Conservation (phyloP, 2,113 vertebrate genomes). For the Cettia cetti region DNA sequence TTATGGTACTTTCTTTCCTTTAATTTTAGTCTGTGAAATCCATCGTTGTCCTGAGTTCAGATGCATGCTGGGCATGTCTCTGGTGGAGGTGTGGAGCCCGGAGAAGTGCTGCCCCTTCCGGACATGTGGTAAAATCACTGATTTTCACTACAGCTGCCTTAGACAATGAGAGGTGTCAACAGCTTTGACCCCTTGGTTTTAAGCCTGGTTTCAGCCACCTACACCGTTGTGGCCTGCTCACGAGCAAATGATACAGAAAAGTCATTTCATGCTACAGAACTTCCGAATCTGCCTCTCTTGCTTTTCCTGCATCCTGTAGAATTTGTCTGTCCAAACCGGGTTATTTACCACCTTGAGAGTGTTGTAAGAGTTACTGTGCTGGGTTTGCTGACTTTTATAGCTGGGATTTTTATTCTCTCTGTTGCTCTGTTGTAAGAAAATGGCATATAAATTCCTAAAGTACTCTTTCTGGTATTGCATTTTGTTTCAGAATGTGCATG, state of each 20-base stretch:
- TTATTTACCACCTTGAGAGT: background rate
- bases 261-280: background rate
- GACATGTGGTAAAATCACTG: constrained; percentile 82
- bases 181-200: background rate
- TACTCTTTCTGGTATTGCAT: constrained; percentile 2
- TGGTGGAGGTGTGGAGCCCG: constrained; percentile 77
- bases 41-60: constrained; percentile 82
- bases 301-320: background rate
- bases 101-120: constrained; percentile 86
- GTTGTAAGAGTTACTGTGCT: background rate
- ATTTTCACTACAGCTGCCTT: background rate
- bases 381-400: background rate
- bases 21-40: constrained; percentile 83
- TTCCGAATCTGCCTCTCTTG: background rate
- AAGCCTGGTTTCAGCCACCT: background rate
- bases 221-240: background rate
- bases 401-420: background rate
- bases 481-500: constrained; percentile 88
- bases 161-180: background rate
- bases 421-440: background rate
- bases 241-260: background rate
- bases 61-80: constrained; percentile 84
- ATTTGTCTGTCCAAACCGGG: background rate
- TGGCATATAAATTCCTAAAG: background rate
- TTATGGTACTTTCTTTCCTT: background rate